These are phyloP conservation scores for Drosophila mimetica DNA, from an alignment of 2,888 invertebrate species.

Conservation along the genomic window DNA sequence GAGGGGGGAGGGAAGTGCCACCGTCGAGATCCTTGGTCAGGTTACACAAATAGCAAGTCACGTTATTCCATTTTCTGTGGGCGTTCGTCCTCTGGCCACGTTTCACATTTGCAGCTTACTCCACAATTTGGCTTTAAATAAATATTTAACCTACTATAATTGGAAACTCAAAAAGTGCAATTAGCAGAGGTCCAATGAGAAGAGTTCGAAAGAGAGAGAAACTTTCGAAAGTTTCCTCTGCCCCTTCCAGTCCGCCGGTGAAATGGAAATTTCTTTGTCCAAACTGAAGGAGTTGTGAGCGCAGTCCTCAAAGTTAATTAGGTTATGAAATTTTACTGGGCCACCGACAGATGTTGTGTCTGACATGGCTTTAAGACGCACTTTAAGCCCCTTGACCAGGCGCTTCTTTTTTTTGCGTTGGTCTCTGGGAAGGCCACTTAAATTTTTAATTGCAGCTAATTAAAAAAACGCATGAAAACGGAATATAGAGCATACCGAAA, in stretches of 20 bases:
- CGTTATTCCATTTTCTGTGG: conserved; percentile 40
- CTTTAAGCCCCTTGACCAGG: conserved; percentile 34
- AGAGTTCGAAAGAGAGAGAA: conserved; percentile 5
- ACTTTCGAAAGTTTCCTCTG: conserved; percentile 38
- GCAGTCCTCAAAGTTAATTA: conserved; percentile 49
- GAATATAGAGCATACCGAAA: conserved; percentile 32
- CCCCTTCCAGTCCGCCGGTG: conserved; percentile 9
- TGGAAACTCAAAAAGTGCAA: conserved; percentile 59
- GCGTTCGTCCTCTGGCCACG: conserved; percentile 12
- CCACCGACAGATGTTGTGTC: conserved; percentile 23
- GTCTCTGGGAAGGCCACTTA: conserved; percentile 34
- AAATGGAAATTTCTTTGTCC: conserved; percentile 39
- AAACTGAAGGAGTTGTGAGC: conserved; percentile 28
- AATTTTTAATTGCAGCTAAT: conserved; percentile 58
- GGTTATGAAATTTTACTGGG: conserved; percentile 43
- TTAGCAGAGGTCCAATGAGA: conserved; percentile 33
- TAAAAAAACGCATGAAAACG: conserved; percentile 49
- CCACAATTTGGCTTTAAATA: conserved; percentile 50
- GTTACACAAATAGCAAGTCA: conserved; percentile 59
- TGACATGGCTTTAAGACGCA: conserved; percentile 15
- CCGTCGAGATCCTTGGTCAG: conserved; percentile 10
- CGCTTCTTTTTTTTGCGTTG: conserved; percentile 4
- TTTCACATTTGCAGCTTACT: conserved; percentile 43
- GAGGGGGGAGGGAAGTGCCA: conserved; percentile 7
- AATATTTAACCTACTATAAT: conserved; percentile 68